Evolutionary conservation across 1,140 invertebrate genomes (phyloP).

Genomic region (Temnothorax curvispinosus): DNA sequence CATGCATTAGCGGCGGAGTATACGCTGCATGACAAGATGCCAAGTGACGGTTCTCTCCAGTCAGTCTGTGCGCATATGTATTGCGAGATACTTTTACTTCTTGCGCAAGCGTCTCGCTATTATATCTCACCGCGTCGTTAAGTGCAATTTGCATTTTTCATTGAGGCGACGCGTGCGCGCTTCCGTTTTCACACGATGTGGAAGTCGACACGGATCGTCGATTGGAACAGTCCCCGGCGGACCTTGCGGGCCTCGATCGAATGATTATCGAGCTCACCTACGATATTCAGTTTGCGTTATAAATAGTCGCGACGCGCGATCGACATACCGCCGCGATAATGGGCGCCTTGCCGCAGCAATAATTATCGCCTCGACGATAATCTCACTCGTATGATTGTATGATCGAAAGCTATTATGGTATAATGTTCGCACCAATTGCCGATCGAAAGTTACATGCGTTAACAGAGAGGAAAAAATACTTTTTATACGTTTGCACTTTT

Average conservation of each 20-base stretch:
- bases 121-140: constrained; percentile 35
- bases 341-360: neutral
- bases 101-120: constrained; percentile 40
- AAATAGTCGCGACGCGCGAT: constrained; percentile 33
- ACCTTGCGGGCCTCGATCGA: constrained; percentile 42
- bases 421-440: constrained; percentile 6
- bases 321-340: constrained; percentile 32
- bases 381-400: constrained; percentile 20
- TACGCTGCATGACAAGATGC: constrained; percentile 19
- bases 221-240: constrained; percentile 6
- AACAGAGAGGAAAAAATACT: neutral
- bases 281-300: constrained; percentile 41
- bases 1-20: neutral
- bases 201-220: constrained; percentile 16
- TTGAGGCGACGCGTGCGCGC: constrained; percentile 33
- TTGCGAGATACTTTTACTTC: constrained; percentile 52
- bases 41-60: neutral
- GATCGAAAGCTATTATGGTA: constrained; percentile 1
- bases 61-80: neutral
- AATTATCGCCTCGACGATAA: constrained; percentile 13
- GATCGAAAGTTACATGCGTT: neutral
- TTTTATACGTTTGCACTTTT: neutral
- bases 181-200: constrained; percentile 55
- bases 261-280: constrained; percentile 41
- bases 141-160: constrained; percentile 51